Evolutionary conservation across 2,113 vertebrate genomes (phyloP).

Genomic region (Corydoras maculifer): DNA sequence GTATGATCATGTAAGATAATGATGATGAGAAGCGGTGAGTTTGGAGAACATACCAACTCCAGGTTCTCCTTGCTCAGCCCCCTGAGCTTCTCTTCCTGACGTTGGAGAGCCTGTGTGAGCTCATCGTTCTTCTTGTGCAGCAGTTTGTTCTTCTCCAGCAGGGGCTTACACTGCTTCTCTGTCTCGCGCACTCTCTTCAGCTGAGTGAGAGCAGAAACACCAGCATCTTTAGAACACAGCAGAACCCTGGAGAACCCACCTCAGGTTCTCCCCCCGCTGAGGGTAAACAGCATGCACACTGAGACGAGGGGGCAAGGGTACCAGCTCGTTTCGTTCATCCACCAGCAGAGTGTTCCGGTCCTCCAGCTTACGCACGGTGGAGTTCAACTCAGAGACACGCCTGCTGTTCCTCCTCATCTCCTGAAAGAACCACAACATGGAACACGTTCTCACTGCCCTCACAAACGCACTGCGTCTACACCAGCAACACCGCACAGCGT

Average conservation of each 20-base stretch:
- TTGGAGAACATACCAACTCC: conserved; percentile 76
- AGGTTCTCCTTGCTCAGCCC: conserved; percentile 82
- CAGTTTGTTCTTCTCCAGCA: conserved; percentile 97
- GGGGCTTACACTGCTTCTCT: conserved; percentile 92
- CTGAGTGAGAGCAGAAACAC: conserved; percentile 52
- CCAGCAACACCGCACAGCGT: too few relatives aligned
- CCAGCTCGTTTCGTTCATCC: conserved; percentile 91
- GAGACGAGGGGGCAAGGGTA: conserved; percentile 39
- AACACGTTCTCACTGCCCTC: background rate
- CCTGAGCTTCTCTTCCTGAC: conserved; percentile 92
- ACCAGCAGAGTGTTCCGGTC: conserved; percentile 89
- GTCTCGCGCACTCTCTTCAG: conserved; percentile 90
- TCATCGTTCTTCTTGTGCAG: conserved; percentile 93
- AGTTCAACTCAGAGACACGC: conserved; percentile 86
- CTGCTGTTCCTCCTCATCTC: conserved; percentile 93
- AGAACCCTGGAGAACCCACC: too few relatives aligned
- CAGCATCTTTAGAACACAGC: background rate
- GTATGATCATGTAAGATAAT: too few relatives aligned
- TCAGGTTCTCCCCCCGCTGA: too few relatives aligned
- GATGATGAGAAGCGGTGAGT: too few relatives aligned
- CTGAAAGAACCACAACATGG: conserved; percentile 53
- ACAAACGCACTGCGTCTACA: too few relatives aligned
- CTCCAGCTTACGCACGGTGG: conserved; percentile 89
- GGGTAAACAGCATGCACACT: too few relatives aligned
- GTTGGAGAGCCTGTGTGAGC: conserved; percentile 84